phyloP scores from a whole-genome alignment of 2,888 invertebrate species.

The Hermodice carunculata region DNA sequence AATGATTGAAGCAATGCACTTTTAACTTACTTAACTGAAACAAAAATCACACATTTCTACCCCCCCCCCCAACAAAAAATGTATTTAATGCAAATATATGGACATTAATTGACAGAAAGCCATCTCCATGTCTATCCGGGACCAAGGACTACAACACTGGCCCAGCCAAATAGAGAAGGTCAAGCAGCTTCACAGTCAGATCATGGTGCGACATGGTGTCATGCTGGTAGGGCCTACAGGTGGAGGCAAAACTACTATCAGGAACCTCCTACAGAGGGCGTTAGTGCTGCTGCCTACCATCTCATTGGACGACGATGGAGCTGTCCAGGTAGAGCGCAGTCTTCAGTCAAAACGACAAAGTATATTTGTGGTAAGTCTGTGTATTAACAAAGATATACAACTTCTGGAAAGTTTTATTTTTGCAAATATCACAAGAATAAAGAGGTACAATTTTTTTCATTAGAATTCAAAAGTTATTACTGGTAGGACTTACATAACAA shows the following conservation, averaged over 20 bases:
- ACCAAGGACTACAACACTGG: slow-evolving; percentile 65
- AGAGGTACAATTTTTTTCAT: too few species aligned
- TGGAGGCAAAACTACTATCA: slow-evolving; percentile 66
- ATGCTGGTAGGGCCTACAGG: slow-evolving; percentile 70
- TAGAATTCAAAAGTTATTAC: too few species aligned
- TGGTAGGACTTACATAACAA: too few species aligned
- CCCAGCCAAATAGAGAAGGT: slow-evolving; percentile 67
- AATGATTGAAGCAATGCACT: too few species aligned
- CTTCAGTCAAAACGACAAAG: not conserved
- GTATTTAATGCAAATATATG: not conserved
- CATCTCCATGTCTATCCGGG: slow-evolving; percentile 64
- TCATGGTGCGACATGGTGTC: slow-evolving; percentile 68
- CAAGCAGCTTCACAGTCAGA: slow-evolving; percentile 68
- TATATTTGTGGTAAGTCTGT: slow-evolving; percentile 15
- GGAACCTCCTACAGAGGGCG: slow-evolving; percentile 67
- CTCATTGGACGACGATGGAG: slow-evolving; percentile 42
- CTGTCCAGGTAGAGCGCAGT: not conserved
- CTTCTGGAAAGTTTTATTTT: too few species aligned
- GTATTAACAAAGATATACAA: too few species aligned
- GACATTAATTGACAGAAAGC: slow-evolving; percentile 54
- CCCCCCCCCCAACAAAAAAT: too few species aligned
- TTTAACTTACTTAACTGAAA: too few species aligned
- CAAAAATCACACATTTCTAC: too few species aligned
- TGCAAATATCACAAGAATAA: too few species aligned
- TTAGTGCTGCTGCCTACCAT: slow-evolving; percentile 64